Evolutionary conservation across 2,888 invertebrate genomes (phyloP).

Genomic region (Tachystola acroxantha): DNA sequence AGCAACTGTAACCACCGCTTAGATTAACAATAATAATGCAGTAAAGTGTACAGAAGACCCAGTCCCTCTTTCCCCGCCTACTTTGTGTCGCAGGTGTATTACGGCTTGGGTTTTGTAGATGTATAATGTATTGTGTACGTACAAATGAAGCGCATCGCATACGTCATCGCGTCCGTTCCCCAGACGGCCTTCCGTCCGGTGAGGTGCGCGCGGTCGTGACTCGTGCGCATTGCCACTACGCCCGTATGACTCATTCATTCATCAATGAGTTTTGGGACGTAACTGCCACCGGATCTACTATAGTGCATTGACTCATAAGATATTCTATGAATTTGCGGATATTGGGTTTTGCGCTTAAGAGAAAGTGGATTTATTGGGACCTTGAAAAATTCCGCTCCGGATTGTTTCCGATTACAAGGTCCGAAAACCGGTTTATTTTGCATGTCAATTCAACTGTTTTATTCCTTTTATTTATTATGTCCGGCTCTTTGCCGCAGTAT

Average conservation of each 20-base stretch:
- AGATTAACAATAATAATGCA: too few species aligned
- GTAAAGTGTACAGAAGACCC: too few species aligned
- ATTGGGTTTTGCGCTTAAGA: neutral
- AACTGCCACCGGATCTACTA: neutral
- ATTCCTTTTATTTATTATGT: too few species aligned
- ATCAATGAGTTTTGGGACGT: conserved; percentile 8
- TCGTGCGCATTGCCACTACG: conserved; percentile 1
- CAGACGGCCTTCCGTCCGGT: conserved; percentile 10
- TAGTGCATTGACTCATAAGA: neutral
- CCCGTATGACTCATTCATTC: conserved; percentile 12
- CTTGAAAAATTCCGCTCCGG: too few species aligned
- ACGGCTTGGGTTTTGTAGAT: conserved; percentile 18
- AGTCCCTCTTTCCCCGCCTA: conserved; percentile 9
- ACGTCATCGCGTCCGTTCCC: conserved; percentile 8
- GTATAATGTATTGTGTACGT: neutral
- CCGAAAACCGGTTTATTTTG: too few species aligned
- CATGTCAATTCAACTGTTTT: too few species aligned
- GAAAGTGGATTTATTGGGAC: too few species aligned
- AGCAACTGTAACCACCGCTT: too few species aligned
- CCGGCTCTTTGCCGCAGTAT: too few species aligned
- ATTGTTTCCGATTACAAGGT: too few species aligned
- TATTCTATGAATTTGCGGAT: neutral
- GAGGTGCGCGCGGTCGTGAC: conserved; percentile 3
- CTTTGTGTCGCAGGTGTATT: conserved; percentile 34
- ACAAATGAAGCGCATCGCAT: conserved; percentile 4